Evolutionary conservation across 2,113 vertebrate genomes (phyloP).

Genomic region (Ciconia maguari): DNA sequence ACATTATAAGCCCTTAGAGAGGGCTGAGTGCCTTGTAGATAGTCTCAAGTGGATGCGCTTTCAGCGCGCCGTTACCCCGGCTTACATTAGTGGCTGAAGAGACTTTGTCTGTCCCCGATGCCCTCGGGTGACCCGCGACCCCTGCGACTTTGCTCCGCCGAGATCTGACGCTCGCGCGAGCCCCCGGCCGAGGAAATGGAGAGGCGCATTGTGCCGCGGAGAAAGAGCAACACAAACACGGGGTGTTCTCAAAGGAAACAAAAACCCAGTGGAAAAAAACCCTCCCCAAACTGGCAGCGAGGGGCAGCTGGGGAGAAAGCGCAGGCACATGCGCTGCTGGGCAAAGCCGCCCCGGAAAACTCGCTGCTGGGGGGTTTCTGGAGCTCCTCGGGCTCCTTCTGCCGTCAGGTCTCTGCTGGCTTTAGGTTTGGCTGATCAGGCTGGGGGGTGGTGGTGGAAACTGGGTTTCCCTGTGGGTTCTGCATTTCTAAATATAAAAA

Average conservation of each 20-base stretch:
- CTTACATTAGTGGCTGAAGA: conserved; percentile 78
- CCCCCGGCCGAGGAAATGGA: conserved; percentile 76
- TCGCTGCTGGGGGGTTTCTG: neutral
- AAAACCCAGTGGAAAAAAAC: conserved; percentile 10
- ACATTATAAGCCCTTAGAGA: conserved; percentile 78
- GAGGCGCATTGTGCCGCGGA: conserved; percentile 74
- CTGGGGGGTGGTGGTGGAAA: neutral
- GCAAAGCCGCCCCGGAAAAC: neutral
- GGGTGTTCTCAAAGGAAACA: conserved; percentile 77
- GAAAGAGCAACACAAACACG: conserved; percentile 77
- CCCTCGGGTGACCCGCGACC: conserved; percentile 81
- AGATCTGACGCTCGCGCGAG: conserved; percentile 69
- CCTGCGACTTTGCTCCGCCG: conserved; percentile 65
- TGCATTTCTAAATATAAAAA: neutral
- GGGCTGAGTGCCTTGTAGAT: conserved; percentile 73
- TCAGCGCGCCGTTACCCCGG: conserved; percentile 76
- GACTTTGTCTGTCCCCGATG: conserved; percentile 74
- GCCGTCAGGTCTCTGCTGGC: rapidly evolving
- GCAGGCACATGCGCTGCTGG: neutral
- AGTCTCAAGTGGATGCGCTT: conserved; percentile 82
- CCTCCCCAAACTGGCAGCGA: neutral
- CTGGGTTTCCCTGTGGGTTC: neutral
- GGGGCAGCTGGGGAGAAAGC: neutral
- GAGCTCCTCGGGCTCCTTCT: neutral
- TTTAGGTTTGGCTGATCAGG: neutral